Evolutionary conservation across 2,888 invertebrate species (phyloP).

Genomic region (Apeira syringaria): DNA sequence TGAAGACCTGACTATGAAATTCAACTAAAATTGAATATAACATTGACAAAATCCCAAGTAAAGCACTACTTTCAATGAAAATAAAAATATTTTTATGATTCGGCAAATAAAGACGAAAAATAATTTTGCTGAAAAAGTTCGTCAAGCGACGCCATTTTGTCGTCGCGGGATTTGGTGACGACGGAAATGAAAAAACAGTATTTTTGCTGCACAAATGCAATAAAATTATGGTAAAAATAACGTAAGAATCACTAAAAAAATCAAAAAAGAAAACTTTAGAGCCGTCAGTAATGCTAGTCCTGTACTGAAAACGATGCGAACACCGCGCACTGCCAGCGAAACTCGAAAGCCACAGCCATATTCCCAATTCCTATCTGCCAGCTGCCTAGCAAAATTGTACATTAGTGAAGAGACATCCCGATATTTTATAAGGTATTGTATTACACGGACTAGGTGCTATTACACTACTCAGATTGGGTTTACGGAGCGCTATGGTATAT

Average conservation of each 20-base stretch:
- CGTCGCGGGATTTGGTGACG: slow-evolving; percentile 82
- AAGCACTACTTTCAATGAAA: slow-evolving; percentile 55
- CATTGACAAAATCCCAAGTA: slow-evolving; percentile 56
- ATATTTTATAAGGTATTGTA: too few species aligned
- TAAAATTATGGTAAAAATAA: slow-evolving; percentile 68
- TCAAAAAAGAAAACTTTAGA: slow-evolving; percentile 73
- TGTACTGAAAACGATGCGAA: slow-evolving; percentile 70
- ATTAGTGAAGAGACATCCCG: slow-evolving; percentile 40
- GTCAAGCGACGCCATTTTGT: slow-evolving; percentile 84
- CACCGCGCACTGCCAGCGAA: slow-evolving; percentile 80
- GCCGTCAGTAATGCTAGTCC: slow-evolving; percentile 73
- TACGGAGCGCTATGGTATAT: too few species aligned
- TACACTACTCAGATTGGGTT: too few species aligned
- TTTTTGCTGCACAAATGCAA: slow-evolving; percentile 61
- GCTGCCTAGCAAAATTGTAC: slow-evolving; percentile 41
- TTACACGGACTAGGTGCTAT: too few species aligned
- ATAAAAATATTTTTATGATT: slow-evolving; percentile 55
- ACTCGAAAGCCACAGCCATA: slow-evolving; percentile 81
- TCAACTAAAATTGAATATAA: slow-evolving; percentile 50
- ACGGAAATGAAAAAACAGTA: slow-evolving; percentile 70
- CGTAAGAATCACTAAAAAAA: slow-evolving; percentile 69
- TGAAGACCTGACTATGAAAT: slow-evolving; percentile 55
- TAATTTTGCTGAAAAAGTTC: slow-evolving; percentile 78
- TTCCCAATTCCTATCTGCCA: slow-evolving; percentile 61
- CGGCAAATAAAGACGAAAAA: slow-evolving; percentile 65